These are phyloP conservation scores for Rhombomys opimus DNA, from an alignment of 2,113 vertebrate species.

Conservation along the genomic window DNA sequence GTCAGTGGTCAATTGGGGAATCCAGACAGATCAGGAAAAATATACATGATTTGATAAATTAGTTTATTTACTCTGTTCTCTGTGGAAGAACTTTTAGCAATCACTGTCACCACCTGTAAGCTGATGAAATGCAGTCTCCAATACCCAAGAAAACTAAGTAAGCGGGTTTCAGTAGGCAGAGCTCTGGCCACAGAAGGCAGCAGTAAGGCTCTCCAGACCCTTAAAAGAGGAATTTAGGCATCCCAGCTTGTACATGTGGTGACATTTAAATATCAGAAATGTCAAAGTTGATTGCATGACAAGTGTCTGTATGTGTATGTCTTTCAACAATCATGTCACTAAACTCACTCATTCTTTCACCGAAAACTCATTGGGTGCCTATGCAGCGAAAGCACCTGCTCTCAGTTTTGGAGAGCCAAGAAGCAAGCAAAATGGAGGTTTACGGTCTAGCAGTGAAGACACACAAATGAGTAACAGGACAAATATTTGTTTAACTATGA, in stretches of 20 bases:
- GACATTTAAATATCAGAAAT: background rate
- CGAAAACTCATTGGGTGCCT: background rate
- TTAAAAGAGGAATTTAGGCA: background rate
- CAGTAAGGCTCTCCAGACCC: background rate
- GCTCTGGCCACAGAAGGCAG: background rate
- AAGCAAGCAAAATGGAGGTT: background rate
- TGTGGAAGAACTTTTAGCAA: background rate
- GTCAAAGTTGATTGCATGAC: background rate
- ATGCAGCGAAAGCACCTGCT: too few species aligned
- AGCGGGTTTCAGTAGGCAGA: background rate
- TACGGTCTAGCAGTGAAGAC: background rate
- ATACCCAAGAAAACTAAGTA: background rate
- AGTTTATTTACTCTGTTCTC: background rate
- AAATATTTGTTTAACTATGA: background rate
- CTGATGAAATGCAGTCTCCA: background rate
- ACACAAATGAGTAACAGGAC: background rate
- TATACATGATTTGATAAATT: background rate
- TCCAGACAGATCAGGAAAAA: background rate
- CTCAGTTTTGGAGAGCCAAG: background rate
- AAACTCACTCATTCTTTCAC: background rate
- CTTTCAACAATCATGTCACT: background rate
- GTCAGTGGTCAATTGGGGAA: background rate
- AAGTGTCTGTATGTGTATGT: background rate
- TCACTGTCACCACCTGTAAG: too few species aligned
- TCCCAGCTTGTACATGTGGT: background rate